Evolutionary conservation across 92 coral and sea anemone species (phyloP).

Genomic region (Porites lobata): DNA sequence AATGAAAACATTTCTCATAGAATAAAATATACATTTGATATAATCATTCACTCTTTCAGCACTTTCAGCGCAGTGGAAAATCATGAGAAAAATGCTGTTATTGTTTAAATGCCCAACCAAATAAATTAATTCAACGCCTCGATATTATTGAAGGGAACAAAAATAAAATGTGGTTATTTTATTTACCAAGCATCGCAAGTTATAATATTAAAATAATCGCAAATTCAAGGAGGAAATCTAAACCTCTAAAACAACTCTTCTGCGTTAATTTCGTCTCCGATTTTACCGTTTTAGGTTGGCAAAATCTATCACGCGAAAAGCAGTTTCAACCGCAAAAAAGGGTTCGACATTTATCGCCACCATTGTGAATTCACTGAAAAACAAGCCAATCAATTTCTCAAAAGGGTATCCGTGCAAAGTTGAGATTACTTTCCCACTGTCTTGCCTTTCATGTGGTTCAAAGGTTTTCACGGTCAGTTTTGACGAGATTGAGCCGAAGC

Average conservation of each 20-base stretch:
- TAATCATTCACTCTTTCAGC: constrained; percentile 2
- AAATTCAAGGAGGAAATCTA: constrained; percentile 33
- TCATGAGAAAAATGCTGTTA: neutral
- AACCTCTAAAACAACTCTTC: constrained; percentile 10
- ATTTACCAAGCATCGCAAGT: constrained; percentile 51
- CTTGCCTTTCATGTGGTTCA: constrained; percentile 24
- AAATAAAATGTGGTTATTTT: constrained; percentile 27
- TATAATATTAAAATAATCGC: constrained; percentile 47
- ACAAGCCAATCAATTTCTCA: constrained; percentile 56
- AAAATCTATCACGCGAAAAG: constrained; percentile 48
- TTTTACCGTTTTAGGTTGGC: neutral
- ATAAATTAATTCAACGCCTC: constrained; percentile 27
- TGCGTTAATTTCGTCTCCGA: constrained; percentile 8
- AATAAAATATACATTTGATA: constrained; percentile 9
- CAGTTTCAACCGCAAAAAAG: constrained; percentile 29
- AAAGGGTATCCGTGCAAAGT: constrained; percentile 37
- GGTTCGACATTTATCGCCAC: constrained; percentile 45
- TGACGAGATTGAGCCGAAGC: neutral
- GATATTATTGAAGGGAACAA: constrained; percentile 30
- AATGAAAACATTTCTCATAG: constrained; percentile 18
- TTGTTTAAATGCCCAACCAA: neutral
- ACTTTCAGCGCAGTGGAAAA: neutral
- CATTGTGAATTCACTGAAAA: constrained; percentile 25
- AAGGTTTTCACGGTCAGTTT: neutral
- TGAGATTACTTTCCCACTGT: constrained; percentile 18